Evolutionary conservation across 2,113 vertebrate species (phyloP).

Genomic region (Ellobius talpinus): DNA sequence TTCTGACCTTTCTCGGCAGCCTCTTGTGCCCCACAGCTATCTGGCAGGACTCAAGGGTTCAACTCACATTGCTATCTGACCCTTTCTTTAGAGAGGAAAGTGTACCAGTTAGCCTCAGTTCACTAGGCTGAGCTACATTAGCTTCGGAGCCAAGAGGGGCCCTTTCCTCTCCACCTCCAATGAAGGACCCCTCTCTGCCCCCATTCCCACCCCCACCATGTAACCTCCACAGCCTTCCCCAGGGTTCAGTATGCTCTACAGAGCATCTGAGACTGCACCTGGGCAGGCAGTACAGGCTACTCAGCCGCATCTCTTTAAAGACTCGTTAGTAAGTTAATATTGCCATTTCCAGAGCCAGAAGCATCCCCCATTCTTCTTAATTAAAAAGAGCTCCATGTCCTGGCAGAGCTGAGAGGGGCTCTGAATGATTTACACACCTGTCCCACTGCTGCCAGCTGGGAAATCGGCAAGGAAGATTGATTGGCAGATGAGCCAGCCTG

Average conservation of each 20-base stretch:
- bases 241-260: neutral
- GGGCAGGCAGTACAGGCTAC: neutral
- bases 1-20: neutral
- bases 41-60: neutral
- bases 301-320: constrained; percentile 68
- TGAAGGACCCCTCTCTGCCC: neutral
- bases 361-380: constrained; percentile 75
- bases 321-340: constrained; percentile 77
- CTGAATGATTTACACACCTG: constrained; percentile 71
- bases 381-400: constrained; percentile 77
- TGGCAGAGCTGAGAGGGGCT: constrained; percentile 55
- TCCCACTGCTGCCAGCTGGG: constrained; percentile 1
- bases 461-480: constrained; percentile 42
- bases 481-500: constrained; percentile 67
- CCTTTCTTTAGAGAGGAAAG: constrained; percentile 28
- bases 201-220: too few species aligned
- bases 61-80: neutral
- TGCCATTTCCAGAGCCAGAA: constrained; percentile 66
- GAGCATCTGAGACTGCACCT: neutral
- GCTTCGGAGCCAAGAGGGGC: neutral
- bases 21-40: neutral
- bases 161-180: neutral
- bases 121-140: neutral
- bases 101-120: neutral
- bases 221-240: neutral